These are phyloP conservation scores for Tor tambroides DNA, from an alignment of 2,113 vertebrate species.

Conservation along the genomic window DNA sequence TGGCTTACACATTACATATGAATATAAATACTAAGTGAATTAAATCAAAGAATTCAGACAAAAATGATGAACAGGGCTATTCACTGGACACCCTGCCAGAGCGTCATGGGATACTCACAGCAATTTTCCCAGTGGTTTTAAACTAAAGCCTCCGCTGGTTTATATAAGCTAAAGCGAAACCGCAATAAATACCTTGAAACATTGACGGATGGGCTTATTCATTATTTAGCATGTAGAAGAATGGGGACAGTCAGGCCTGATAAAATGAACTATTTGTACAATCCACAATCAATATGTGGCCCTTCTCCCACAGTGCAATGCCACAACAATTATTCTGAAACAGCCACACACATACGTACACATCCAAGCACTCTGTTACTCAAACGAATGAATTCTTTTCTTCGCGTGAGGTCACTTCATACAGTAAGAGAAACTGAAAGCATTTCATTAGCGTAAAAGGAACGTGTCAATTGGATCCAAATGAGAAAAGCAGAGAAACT, in stretches of 20 bases:
- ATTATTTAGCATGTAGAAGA: conserved; percentile 67
- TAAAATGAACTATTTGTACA: conserved; percentile 69
- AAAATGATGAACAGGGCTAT: conserved; percentile 53
- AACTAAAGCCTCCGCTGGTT: conserved; percentile 53
- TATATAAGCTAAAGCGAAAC: conserved; percentile 58
- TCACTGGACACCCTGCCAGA: conserved; percentile 43
- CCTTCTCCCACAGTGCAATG: conserved; percentile 46
- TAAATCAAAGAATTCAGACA: conserved; percentile 39
- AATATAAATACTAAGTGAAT: conserved; percentile 35
- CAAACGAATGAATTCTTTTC: conserved; percentile 73
- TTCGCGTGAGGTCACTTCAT: conserved; percentile 83
- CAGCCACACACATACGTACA: conserved; percentile 41
- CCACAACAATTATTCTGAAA: conserved; percentile 52
- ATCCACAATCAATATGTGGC: conserved; percentile 64
- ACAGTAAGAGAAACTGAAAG: conserved; percentile 83
- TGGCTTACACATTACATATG: conserved; percentile 7
- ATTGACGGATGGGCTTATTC: conserved; percentile 64
- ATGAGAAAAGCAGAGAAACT: conserved; percentile 88
- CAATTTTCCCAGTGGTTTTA: conserved; percentile 55
- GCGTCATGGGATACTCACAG: conserved; percentile 52
- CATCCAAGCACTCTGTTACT: conserved; percentile 19
- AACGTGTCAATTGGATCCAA: conserved; percentile 91
- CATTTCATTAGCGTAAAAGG: conserved; percentile 89
- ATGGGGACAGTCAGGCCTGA: conserved; percentile 60
- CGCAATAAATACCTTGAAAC: conserved; percentile 63